Conservation (phyloP, 1,140 invertebrate genomes). For the Philotrypesis tridentata region DNA sequence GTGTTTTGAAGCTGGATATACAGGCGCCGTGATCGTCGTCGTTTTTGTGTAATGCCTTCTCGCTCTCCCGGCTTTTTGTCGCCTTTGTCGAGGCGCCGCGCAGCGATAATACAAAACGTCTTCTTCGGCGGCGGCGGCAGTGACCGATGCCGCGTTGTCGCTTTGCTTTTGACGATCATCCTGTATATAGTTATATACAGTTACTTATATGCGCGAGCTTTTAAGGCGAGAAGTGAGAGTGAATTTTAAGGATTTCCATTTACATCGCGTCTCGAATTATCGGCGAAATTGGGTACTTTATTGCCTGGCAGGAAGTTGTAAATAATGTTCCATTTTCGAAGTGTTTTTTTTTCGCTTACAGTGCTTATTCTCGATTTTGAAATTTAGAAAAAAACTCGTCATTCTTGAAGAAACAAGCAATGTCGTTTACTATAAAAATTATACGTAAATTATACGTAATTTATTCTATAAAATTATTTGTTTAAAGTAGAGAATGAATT, state of each 20-base stretch:
- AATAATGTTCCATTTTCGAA: not conserved
- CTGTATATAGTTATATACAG: not conserved
- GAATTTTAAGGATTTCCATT: not conserved
- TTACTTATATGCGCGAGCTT: not conserved
- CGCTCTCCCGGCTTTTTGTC: not conserved
- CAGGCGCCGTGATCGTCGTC: not conserved
- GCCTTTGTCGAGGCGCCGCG: not conserved
- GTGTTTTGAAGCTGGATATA: not conserved
- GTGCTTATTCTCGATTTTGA: no score
- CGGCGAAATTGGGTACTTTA: not conserved
- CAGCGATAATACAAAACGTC: conserved; percentile 9
- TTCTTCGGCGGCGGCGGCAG: not conserved
- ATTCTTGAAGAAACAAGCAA: no score
- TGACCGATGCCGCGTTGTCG: not conserved
- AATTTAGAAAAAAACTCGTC: no score
- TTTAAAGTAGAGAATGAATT: no score
- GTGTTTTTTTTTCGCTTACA: not conserved
- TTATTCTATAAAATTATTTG: no score
- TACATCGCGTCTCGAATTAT: not conserved
- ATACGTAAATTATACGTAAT: no score
- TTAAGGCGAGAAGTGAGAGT: not conserved
- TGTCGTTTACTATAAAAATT: no score
- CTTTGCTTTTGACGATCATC: not conserved
- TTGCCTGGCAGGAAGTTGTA: not conserved
- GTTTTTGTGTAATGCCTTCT: not conserved